Evolutionary conservation across 2,797 vertebrate species (phyloP), one percentile per base, ranked within the genome.

Genomic region (Eurystomus glaucurus): DNA sequence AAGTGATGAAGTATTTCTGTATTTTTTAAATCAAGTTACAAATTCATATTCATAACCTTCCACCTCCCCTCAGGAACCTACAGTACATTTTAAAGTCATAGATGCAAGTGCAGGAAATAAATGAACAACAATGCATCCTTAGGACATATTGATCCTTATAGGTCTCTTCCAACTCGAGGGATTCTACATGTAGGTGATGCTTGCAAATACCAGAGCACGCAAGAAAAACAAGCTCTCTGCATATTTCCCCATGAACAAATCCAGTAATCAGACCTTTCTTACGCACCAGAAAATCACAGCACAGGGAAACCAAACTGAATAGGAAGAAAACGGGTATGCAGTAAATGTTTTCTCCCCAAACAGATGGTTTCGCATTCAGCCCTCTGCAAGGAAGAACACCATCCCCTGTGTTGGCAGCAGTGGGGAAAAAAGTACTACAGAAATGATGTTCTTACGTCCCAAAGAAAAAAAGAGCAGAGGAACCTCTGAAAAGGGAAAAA

Each of bases 151-250:
- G 41, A 43, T 60, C 61, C 28, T 76, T 37, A 26, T 1, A 2
- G 39, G 21, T n/a, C 26, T 23, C n/a, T 62, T 84, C 72, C 45
- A 84, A 68, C 51, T 51, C 0, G 0, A 80, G 20, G 43, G 72
- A 16, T n/a, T 80, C 60, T 33, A 33, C 25, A 64, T 79, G 45
- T 76, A 92, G 65, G 82, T 91, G 61, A 74, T 28, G 65, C 83
- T 60, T 88, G 57, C 14, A 96, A 96, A 95, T 93, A 96, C 5
- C 69, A 88, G 83, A 93, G 91, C 90, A 96, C 80, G 90, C 75
- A 90, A 97, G 95, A 95, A 97, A 95, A 97, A 84, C 70, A 88
- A 78, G 29, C 43, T 83, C 68, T 92, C 57, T 88, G 71, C 57
- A 13, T 81, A 51, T 91, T 96, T 91, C 92, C 96, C 72, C 66